Percentiles rank a stretch among this genome's conserved stretches.
Evolutionary conservation across 1,140 invertebrate genomes (phyloP).

Genomic region (Centruroides sculpturatus): DNA sequence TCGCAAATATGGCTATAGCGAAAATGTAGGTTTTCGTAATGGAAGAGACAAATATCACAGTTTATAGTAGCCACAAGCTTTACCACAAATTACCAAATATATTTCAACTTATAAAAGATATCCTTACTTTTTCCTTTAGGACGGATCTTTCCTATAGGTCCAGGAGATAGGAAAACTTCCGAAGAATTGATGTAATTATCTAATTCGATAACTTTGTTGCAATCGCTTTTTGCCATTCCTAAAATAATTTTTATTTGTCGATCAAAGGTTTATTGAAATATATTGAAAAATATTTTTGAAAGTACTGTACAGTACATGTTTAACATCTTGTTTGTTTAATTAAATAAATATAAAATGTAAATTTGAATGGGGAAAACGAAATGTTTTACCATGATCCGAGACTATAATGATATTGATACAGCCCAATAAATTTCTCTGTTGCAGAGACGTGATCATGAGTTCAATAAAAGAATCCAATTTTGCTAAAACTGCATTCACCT

Average conservation of each 20-base stretch:
- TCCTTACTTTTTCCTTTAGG: conserved; percentile 2
- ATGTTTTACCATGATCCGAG: conserved; percentile 30
- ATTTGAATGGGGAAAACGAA: too few relatives aligned
- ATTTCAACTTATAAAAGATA: not conserved
- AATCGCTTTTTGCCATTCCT: conserved; percentile 11
- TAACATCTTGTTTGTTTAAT: too few relatives aligned
- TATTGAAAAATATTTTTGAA: too few relatives aligned
- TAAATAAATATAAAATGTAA: too few relatives aligned
- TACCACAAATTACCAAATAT: too few relatives aligned
- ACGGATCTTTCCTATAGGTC: conserved; percentile 5
- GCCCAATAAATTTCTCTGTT: conserved; percentile 10
- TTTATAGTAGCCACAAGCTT: too few relatives aligned
- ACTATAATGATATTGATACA: conserved; percentile 31
- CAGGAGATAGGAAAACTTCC: conserved; percentile 1
- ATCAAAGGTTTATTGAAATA: too few relatives aligned
- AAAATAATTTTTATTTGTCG: not conserved
- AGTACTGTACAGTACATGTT: too few relatives aligned
- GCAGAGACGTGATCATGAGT: conserved; percentile 9
- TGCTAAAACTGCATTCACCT: conserved; percentile 22
- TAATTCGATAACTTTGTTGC: conserved; percentile 5
- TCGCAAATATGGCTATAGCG: too few relatives aligned
- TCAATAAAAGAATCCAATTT: conserved; percentile 19
- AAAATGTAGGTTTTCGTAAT: too few relatives aligned
- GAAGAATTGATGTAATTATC: conserved; percentile 8
- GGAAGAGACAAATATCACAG: too few relatives aligned